A percentile compares a stretch with the other conserved stretches of the same genome.
These are phyloP conservation scores for Pygocentrus nattereri DNA, from an alignment of 2,797 vertebrate genomes.

Conservation along the genomic window DNA sequence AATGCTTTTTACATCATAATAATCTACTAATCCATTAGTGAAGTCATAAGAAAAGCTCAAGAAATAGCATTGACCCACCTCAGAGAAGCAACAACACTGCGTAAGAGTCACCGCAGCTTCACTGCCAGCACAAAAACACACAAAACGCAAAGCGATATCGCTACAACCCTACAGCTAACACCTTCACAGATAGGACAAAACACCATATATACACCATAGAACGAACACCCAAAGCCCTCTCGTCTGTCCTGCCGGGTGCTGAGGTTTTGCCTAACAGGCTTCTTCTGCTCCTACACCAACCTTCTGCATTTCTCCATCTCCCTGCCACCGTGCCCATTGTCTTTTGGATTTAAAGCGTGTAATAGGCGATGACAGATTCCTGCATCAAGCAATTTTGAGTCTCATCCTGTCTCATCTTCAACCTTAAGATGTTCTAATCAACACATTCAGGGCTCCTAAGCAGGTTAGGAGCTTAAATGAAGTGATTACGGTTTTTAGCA, in stretches of 20 bases:
- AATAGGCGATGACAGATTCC: constrained; percentile 82
- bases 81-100: neutral
- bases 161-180: neutral
- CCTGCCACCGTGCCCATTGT: constrained; percentile 58
- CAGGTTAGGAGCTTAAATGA: constrained; percentile 89
- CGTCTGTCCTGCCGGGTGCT: neutral
- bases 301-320: constrained; percentile 42
- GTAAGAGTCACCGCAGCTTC: neutral
- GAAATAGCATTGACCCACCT: constrained; percentile 25
- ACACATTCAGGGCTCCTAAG: constrained; percentile 88
- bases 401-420: constrained; percentile 88
- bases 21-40: neutral
- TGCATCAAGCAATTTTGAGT: constrained; percentile 83
- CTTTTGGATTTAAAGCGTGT: constrained; percentile 70
- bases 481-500: constrained; percentile 79
- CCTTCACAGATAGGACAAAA: neutral
- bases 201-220: constrained; percentile 31
- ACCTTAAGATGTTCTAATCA: constrained; percentile 88
- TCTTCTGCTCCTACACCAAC: constrained; percentile 22
- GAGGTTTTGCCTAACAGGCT: constrained; percentile 34
- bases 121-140: neutral
- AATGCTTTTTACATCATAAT: neutral
- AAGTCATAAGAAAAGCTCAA: neutral
- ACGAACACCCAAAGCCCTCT: neutral
- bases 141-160: neutral